A percentile compares a stretch with the other conserved stretches of the same genome.
Conservation (phyloP, 2,888 invertebrate species). For the Campoplex capitator region DNA sequence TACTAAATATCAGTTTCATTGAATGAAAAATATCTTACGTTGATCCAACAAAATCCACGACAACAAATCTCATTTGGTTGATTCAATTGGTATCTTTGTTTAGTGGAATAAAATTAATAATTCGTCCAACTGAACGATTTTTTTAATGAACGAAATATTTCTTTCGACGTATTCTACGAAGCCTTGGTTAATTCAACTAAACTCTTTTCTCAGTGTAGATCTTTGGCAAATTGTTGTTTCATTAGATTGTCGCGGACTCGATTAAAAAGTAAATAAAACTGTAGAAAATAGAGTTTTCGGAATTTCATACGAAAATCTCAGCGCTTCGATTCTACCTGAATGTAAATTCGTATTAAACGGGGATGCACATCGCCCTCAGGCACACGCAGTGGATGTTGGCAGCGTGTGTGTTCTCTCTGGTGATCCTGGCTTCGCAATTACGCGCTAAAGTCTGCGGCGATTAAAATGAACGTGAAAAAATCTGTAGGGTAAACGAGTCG, state of each 20-base stretch:
- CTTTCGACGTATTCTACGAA: no score
- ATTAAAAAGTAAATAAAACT: not conserved
- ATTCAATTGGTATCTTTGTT: no score
- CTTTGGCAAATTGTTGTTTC: not conserved
- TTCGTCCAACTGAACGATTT: no score
- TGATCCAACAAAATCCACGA: no score
- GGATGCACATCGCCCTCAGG: constrained; percentile 43
- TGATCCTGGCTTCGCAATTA: constrained; percentile 46
- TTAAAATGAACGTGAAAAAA: constrained; percentile 44
- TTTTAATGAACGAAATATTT: no score
- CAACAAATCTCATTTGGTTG: no score
- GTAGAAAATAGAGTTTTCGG: not conserved
- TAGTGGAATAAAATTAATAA: no score
- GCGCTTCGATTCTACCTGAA: not conserved
- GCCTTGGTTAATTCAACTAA: no score
- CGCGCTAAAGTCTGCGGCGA: constrained; percentile 57
- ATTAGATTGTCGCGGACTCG: not conserved
- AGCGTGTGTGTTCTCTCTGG: not conserved
- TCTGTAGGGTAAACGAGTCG: not conserved
- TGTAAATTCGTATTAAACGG: not conserved
- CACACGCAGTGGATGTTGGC: not conserved
- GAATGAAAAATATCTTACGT: no score
- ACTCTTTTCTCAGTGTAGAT: no score
- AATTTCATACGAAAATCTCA: not conserved
- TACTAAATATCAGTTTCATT: no score